Base-by-base conservation (phyloP, 1,140 invertebrate species). In the Solen grandis region DNA sequence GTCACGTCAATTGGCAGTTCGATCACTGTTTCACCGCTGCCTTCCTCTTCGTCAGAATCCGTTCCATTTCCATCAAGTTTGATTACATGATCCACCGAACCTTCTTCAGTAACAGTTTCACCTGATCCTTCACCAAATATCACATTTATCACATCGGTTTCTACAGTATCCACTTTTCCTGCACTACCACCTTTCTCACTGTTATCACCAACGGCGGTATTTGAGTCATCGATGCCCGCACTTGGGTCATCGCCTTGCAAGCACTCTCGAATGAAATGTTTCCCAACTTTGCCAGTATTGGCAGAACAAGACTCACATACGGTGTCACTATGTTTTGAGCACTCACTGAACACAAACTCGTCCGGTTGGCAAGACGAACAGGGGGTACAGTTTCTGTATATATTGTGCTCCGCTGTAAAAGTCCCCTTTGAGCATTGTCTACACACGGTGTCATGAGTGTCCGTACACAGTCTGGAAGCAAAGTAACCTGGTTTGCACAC, bases 81-180 rank as follows among this genome's bases (percentile, higher is more conserved):
- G n/a, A n/a, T n/a, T n/a, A n/a, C n/a, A n/a, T n/a, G n/a, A 31
- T 41, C 70, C 16, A 36, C 14, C 38, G n/a, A 1, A n/a, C n/a
- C 27, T 27, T 55, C 62, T 25, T 63, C 74, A 31, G 8, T 41
- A 13, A 52, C 27, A 2, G 59, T 46, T 66, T 76, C 74, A 38
- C 74, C 74, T 25, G 74, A 76, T 55, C 74, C 62, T 33, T 76
- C 74, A n/a, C n/a, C n/a, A n/a, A n/a, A n/a, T n/a, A n/a, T n/a
- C n/a, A n/a, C n/a, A 33, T 66, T 55, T 41, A 76, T 36, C 0
- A 60, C 57, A 33, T 63, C 19, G 36, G 31, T 41, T 31, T 66
- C 0, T n/a, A 54, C 46, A 0, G 22, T n/a, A 33, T 19, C 60
- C 16, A 36, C 19, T n/a, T 72, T 19, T 33, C 25, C n/a, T 38